A percentile compares a stretch with the other conserved stretches of the same genome.
Conservation (phyloP, 2,113 vertebrate genomes). For the Lamprologus lemairii region DNA sequence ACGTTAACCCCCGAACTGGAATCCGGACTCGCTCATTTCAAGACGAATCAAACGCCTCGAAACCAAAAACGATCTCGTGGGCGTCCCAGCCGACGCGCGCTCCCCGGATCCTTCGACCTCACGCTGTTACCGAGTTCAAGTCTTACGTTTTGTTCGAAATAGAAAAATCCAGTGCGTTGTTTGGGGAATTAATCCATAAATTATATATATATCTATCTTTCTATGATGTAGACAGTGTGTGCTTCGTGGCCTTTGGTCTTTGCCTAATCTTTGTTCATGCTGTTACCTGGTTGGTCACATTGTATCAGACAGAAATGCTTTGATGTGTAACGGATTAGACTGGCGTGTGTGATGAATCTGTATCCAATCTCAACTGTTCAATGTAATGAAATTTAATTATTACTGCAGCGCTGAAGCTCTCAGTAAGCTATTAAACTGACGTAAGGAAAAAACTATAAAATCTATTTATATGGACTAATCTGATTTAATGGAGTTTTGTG, state of each 20-base stretch:
- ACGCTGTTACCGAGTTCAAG: slow-evolving; percentile 15
- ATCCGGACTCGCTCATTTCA: neutral
- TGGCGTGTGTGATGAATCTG: slow-evolving; percentile 7
- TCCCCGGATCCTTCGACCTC: slow-evolving; percentile 24
- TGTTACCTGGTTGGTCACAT: slow-evolving; percentile 10
- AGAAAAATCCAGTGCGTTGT: neutral
- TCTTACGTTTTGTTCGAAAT: slow-evolving; percentile 23
- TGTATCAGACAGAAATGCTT: slow-evolving; percentile 35
- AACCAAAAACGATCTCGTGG: slow-evolving; percentile 9
- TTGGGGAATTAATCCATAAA: slow-evolving; percentile 32
- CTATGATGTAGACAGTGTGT: slow-evolving; percentile 45
- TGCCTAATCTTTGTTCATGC: slow-evolving; percentile 23
- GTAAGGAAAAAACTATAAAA: slow-evolving; percentile 1
- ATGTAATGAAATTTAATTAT: slow-evolving; percentile 8
- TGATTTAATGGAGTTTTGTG: slow-evolving; percentile 32
- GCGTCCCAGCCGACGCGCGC: neutral
- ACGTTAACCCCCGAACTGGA: neutral
- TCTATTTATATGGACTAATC: slow-evolving; percentile 51
- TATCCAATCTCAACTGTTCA: slow-evolving; percentile 32
- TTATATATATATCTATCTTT: slow-evolving; percentile 35
- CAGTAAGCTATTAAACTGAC: neutral
- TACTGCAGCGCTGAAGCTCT: neutral
- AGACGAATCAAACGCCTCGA: neutral
- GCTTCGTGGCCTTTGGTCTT: slow-evolving; percentile 51
- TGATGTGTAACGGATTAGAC: slow-evolving; percentile 39